Evolutionary conservation across 2,888 invertebrate genomes (phyloP), one percentile per base, ranked within the genome.

Genomic region (Carterocephalus palaemon): DNA sequence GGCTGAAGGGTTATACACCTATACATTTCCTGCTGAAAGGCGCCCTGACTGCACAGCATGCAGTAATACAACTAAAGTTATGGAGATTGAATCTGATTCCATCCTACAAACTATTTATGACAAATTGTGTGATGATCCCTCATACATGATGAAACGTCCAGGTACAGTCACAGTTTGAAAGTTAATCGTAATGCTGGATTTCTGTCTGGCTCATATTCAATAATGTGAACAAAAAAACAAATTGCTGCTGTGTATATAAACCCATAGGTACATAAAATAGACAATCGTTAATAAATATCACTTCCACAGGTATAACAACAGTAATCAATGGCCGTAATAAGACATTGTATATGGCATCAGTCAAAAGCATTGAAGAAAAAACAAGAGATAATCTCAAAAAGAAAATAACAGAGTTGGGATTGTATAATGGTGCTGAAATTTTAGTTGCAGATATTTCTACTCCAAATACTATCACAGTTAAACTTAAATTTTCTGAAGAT

Each of bases 1-100:
- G 86, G 89, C 94, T 0, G 97, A 98, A 65, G 99, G 99, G 0
- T 94, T 99, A 20, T 99, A 98, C 69, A 95, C 97, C 0, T 97
- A 97, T 68, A 96, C 97, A 0, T 99, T 97, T 70, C 93, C 94
- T 73, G 95, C 97, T 0, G 98, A 98, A 68, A 93, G 90, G 61
- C 95, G 94, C 54, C 78, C 91, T 0, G 92, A 94, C 65, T 99
- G 99, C 70, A 81, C 97, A 34, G 96, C 94, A 0, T 99, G 99
- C 67, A 93, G 95, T 60, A 92, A 92, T 66, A 79, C 89, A 4
- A 91, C 92, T 0, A 89, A 90, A 49, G 79, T 88, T 8, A 80
- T 95, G 46, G 84, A 88, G 54, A 82, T 95, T 7, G 89, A 90
- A 37, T 51, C 69, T 2, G 67, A 71, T 51, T 90, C 91, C 26